A percentile compares a stretch with the other conserved stretches of the same genome.
These are phyloP conservation scores for Leucophora obtusa DNA, from an alignment of 2,888 invertebrate genomes.

Conservation along the genomic window DNA sequence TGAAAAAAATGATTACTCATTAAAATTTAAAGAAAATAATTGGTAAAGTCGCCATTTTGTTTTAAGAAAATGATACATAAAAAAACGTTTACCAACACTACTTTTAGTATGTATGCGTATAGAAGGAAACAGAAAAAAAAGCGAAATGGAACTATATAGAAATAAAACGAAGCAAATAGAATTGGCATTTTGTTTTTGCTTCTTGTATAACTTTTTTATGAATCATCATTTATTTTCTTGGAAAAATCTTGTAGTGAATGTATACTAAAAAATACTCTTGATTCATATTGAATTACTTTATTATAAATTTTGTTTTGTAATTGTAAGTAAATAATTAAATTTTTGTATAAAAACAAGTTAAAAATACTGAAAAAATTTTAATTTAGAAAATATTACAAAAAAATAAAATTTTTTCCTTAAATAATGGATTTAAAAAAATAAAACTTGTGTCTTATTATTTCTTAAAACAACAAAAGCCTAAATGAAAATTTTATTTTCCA, in stretches of 20 bases:
- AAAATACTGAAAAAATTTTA: slow-evolving; percentile 26
- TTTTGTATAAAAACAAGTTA: slow-evolving; percentile 44
- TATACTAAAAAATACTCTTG: slow-evolving; percentile 60
- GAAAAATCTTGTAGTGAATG: slow-evolving; percentile 32
- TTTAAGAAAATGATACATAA: not conserved
- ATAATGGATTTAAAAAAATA: slow-evolving; percentile 45
- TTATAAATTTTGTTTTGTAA: slow-evolving; percentile 49
- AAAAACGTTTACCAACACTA: not conserved
- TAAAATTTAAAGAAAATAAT: not conserved
- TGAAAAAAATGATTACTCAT: slow-evolving; percentile 46
- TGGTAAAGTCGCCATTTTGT: slow-evolving; percentile 52
- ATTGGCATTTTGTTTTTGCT: slow-evolving; percentile 4
- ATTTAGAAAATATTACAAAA: slow-evolving; percentile 34
- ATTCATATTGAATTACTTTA: slow-evolving; percentile 74
- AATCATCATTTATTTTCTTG: slow-evolving; percentile 42
- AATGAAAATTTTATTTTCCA: slow-evolving; percentile 66
- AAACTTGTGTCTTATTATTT: slow-evolving; percentile 60
- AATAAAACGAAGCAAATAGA: not conserved
- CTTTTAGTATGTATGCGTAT: not conserved
- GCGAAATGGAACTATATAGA: no score
- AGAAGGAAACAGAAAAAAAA: not conserved
- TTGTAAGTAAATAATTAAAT: slow-evolving; percentile 49
- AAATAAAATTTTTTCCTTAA: slow-evolving; percentile 57
- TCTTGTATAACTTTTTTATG: slow-evolving; percentile 15
- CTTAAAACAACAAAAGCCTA: slow-evolving; percentile 40